These are phyloP conservation scores for Nasalis larvatus DNA, from an alignment of 2,113 vertebrate genomes.

Conservation along the genomic window DNA sequence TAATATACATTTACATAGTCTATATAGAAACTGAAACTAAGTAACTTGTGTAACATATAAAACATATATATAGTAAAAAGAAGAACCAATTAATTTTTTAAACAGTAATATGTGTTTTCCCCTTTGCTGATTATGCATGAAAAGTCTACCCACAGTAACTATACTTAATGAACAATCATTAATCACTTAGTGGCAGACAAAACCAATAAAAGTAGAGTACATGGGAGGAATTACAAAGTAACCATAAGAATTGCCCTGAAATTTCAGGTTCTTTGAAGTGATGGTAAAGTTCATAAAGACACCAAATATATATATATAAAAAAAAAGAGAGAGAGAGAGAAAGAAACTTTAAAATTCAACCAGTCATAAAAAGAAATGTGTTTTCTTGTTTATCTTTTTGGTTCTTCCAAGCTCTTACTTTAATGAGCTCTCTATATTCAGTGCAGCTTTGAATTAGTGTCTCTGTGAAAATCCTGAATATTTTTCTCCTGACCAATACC, in stretches of 20 bases:
- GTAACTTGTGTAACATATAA: not conserved
- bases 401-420: not conserved
- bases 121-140: slow-evolving; percentile 28
- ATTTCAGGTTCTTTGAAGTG: not conserved
- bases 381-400: not conserved
- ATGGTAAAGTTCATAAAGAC: slow-evolving; percentile 10
- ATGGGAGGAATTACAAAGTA: slow-evolving; percentile 48
- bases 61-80: not conserved
- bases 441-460: not conserved
- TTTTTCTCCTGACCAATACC: not conserved
- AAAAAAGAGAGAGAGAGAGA: too few species aligned
- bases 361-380: not conserved
- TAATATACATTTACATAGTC: not conserved
- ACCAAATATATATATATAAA: not conserved
- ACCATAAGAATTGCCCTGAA: not conserved
- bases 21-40: not conserved
- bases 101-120: not conserved
- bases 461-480: not conserved
- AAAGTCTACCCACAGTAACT: not conserved
- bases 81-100: not conserved
- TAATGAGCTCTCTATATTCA: not conserved
- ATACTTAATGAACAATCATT: slow-evolving; percentile 66
- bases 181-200: slow-evolving; percentile 43
- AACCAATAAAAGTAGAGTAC: not conserved
- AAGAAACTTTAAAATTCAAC: not conserved